Conservation (phyloP, 2,113 vertebrate genomes). For the Lutjanus erythropterus region DNA sequence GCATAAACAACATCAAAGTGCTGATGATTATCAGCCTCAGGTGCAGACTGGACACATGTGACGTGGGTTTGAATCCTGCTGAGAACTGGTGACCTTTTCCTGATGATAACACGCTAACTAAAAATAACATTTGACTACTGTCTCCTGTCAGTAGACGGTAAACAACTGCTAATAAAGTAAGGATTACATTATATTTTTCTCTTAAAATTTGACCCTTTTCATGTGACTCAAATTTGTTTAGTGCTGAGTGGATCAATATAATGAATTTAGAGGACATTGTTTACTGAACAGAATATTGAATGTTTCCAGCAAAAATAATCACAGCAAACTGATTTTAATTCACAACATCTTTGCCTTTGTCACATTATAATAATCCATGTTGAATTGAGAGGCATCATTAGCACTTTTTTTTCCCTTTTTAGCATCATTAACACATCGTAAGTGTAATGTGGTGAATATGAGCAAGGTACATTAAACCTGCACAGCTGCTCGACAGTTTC, state of each 20-base stretch:
- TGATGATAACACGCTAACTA: background rate
- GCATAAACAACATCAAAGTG: conserved; percentile 48
- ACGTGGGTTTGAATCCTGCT: conserved; percentile 16
- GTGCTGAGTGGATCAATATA: background rate
- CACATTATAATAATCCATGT: background rate
- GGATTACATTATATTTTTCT: background rate
- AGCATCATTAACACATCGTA: conserved; percentile 5
- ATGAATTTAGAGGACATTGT: background rate
- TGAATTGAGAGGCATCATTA: background rate
- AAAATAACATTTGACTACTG: background rate
- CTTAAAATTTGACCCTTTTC: background rate
- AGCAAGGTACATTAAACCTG: background rate
- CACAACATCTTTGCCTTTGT: background rate
- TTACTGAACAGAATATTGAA: too few relatives aligned
- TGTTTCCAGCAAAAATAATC: background rate
- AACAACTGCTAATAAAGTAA: background rate
- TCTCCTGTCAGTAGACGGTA: background rate
- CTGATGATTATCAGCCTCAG: conserved; percentile 20
- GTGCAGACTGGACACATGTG: conserved; percentile 24
- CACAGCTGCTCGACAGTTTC: background rate
- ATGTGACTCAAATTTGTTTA: background rate
- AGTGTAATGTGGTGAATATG: background rate
- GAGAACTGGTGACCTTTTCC: conserved; percentile 14
- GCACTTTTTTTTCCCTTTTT: background rate
- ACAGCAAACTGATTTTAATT: background rate